Conservation (phyloP, 2,888 invertebrate genomes). For the Drosophila yooni region DNA sequence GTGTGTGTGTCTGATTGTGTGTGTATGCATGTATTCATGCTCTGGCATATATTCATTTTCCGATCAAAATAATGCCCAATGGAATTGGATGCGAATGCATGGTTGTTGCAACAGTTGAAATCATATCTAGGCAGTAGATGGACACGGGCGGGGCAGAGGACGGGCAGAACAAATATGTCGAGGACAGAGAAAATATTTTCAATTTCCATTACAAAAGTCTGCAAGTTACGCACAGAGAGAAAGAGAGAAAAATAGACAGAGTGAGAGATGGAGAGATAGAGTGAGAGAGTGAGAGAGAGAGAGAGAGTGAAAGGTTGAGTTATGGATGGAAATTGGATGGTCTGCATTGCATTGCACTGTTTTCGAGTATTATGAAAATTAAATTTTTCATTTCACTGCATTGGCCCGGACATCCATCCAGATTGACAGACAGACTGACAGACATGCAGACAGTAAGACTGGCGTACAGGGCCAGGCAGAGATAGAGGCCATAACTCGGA, state of each 20-base stretch:
- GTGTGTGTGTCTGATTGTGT: background rate
- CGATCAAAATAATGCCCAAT: slow-evolving; percentile 70
- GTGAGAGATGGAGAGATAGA: background rate
- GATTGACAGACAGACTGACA: slow-evolving; percentile 12
- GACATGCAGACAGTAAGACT: background rate
- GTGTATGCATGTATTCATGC: background rate
- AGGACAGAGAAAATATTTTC: slow-evolving; percentile 72
- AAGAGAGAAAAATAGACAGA: background rate
- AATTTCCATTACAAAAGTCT: slow-evolving; percentile 76
- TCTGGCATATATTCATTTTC: slow-evolving; percentile 64
- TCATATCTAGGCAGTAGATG: slow-evolving; percentile 39
- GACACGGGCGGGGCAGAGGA: slow-evolving; percentile 7
- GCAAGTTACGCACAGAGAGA: background rate
- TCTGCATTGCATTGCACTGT: slow-evolving; percentile 50
- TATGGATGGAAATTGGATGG: slow-evolving; percentile 36
- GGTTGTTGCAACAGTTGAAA: slow-evolving; percentile 54
- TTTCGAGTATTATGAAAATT: slow-evolving; percentile 78
- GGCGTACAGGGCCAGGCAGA: background rate
- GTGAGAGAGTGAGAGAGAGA: background rate
- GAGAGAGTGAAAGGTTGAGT: slow-evolving; percentile 2
- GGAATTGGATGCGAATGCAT: slow-evolving; percentile 54
- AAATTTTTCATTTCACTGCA: slow-evolving; percentile 79
- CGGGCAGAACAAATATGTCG: slow-evolving; percentile 59
- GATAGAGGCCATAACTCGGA: slow-evolving; percentile 19
- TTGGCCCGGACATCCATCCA: slow-evolving; percentile 36